Base-by-base conservation (phyloP, 2,888 invertebrate species). In the Teinopalpus imperialis region DNA sequence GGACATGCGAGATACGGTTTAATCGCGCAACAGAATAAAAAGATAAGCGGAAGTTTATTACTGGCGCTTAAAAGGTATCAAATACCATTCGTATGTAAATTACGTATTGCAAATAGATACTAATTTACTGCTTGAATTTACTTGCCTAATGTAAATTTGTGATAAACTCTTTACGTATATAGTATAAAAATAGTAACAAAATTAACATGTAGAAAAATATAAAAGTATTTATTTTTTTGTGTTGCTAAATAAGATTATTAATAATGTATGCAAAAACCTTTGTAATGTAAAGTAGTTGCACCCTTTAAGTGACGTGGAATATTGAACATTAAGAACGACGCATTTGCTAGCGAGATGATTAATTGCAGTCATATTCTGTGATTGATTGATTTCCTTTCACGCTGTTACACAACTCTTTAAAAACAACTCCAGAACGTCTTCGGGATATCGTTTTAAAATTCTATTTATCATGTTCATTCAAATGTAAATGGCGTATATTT, bases 261-360 rank as follows among this genome's bases (percentile, higher is more conserved):
- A 45, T 16, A 7, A 45, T 10, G 9, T 10, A 10, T 18, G 21
- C n/a, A 32, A 39, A 45, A 39, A 8, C 2, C 2, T 27, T 31
- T 32, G 2, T 20, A 21, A 45, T 45, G 21, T 20, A 35, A 29
- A 43, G 20, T 13, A 21, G 26, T 35, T 20, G 34, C 27, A 74
- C 80, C 81, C 78, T 75, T 74, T 54, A 53, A 48, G 53, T 62
- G 59, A 57, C 56, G 65, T 60, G 51, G 61, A 63, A 66, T 66
- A 69, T 64, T 56, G 62, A 66, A 66, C 60, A 64, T 56, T 53
- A 57, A 59, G 60, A 64, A 50, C 51, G 30, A 43, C 48, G 57
- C 57, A 52, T 57, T 59, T 65, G 57, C 74, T 69, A 69, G 60
- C 61, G 54, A 57, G 74, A 70, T 85, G 88, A 88, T 88, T 83